A percentile compares a stretch with the other conserved stretches of the same genome.
phyloP scores from a whole-genome alignment of 2,797 vertebrate species.

The Paedocypris micromegethes region DNA sequence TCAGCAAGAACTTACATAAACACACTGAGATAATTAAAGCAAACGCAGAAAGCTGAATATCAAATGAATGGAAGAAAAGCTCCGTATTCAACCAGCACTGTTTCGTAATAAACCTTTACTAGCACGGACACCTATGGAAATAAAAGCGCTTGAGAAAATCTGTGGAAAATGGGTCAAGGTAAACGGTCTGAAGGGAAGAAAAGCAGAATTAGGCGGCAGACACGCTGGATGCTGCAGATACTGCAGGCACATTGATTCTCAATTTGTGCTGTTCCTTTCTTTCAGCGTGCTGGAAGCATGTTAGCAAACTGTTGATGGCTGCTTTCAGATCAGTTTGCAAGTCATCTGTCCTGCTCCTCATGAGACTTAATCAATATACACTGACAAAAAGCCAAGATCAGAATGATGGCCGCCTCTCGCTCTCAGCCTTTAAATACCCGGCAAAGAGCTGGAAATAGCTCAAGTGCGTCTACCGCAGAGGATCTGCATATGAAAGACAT shows the following conservation, averaged over 20 bases:
- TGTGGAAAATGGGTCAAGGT: conserved; percentile 29
- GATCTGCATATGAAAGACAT: conserved; percentile 25
- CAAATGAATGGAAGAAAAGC: no score
- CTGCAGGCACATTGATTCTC: conserved; percentile 30
- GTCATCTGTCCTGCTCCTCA: conserved; percentile 13
- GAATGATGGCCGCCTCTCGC: conserved; percentile 25
- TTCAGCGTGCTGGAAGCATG: conserved; percentile 13
- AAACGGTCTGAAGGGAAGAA: conserved; percentile 1
- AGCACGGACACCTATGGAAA: no score
- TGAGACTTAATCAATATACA: conserved; percentile 37
- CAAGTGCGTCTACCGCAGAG: conserved; percentile 2
- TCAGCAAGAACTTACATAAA: no score
- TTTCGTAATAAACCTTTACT: no score
- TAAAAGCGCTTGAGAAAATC: not conserved
- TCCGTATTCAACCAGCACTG: no score
- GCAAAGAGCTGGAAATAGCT: conserved; percentile 11
- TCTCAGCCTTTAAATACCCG: conserved; percentile 16
- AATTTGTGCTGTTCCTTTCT: conserved; percentile 21
- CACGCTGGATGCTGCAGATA: not conserved
- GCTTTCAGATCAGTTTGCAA: conserved; percentile 25
- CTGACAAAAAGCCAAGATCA: conserved; percentile 27
- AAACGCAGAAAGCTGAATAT: no score
- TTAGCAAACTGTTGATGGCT: conserved; percentile 21
- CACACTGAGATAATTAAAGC: no score
- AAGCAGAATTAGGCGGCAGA: conserved; percentile 3